phyloP scores from a whole-genome alignment of 1,140 invertebrate genomes.

The Drosophila sechellia region DNA sequence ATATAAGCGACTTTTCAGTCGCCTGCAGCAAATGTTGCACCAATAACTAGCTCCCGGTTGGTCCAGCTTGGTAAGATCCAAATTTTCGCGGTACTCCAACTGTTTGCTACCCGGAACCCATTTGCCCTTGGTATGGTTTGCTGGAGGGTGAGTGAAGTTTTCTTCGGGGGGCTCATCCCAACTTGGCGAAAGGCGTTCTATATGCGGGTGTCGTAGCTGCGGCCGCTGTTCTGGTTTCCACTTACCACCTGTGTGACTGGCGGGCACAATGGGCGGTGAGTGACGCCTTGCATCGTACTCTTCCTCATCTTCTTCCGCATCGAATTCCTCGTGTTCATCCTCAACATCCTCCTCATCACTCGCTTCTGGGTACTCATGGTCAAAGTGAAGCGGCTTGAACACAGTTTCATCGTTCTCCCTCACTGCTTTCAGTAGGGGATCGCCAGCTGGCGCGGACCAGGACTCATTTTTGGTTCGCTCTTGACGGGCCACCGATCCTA shows the following conservation, averaged over 20 bases:
- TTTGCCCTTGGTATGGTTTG: conserved; percentile 90
- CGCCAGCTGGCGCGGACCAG: conserved; percentile 63
- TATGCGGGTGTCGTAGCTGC: conserved; percentile 50
- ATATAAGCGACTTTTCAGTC: conserved; percentile 89
- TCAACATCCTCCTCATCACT: conserved; percentile 85
- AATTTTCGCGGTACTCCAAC: conserved; percentile 83
- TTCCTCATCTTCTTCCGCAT: conserved; percentile 87
- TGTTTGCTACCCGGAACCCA: conserved; percentile 89
- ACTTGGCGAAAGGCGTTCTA: conserved; percentile 66
- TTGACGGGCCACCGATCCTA: conserved; percentile 48
- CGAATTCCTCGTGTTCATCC: conserved; percentile 66
- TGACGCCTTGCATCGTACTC: conserved; percentile 85
- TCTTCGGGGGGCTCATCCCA: conserved; percentile 72
- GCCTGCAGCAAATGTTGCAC: conserved; percentile 91
- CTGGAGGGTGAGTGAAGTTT: conserved; percentile 86
- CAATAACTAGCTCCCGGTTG: conserved; percentile 86
- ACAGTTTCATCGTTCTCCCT: conserved; percentile 84
- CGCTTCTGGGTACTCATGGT: conserved; percentile 75
- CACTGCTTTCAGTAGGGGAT: conserved; percentile 87
- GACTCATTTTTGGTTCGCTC: conserved; percentile 35
- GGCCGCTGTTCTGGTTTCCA: conserved; percentile 86
- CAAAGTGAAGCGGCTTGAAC: conserved; percentile 84
- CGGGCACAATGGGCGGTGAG: conserved; percentile 85
- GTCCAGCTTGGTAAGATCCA: conserved; percentile 86
- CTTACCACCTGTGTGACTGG: conserved; percentile 90